These are phyloP conservation scores for Phoebastria nigripes DNA, from an alignment of 2,797 vertebrate genomes.

Conservation along the genomic window DNA sequence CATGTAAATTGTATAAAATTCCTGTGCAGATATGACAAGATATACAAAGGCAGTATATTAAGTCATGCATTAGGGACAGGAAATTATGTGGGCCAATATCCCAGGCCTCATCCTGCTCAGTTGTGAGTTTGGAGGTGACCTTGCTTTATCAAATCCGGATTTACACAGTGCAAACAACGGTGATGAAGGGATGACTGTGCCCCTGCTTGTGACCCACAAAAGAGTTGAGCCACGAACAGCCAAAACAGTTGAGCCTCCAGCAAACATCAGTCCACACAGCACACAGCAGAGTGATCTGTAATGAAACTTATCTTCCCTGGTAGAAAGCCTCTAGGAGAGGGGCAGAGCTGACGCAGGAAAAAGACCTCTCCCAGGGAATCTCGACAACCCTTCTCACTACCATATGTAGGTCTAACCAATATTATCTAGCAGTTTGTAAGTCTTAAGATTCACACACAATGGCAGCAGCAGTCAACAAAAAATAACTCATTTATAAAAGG, in stretches of 20 bases:
- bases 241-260: neutral
- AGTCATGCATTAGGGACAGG: neutral
- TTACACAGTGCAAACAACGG: neutral
- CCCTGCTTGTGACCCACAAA: neutral
- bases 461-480: constrained; percentile 51
- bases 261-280: neutral
- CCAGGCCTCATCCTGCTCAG: neutral
- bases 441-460: neutral
- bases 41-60: neutral
- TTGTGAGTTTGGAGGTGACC: neutral
- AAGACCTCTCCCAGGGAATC: neutral
- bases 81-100: neutral
- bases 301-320: neutral
- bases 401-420: neutral
- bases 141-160: neutral
- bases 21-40: neutral
- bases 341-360: neutral
- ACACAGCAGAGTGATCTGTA: neutral
- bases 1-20: neutral
- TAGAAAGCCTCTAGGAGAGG: neutral
- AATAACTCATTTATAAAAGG: constrained; percentile 63
- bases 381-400: neutral
- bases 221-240: neutral
- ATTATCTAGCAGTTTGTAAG: neutral
- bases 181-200: neutral